Evolutionary conservation across 53 echinoderm and acorn worm species (phyloP).

Genomic region (Holothuria scabra): DNA sequence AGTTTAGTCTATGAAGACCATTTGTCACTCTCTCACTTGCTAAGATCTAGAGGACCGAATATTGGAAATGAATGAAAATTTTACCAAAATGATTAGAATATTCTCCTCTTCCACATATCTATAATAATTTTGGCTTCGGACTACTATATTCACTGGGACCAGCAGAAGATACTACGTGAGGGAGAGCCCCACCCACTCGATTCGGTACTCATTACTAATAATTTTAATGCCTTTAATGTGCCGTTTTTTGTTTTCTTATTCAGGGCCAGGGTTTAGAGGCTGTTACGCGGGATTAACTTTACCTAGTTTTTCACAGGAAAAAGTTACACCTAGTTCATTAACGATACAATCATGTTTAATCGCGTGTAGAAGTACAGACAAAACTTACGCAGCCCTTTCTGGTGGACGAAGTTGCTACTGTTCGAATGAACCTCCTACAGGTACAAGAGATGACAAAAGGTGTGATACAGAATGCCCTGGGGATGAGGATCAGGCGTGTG

Average conservation of each 20-base stretch:
- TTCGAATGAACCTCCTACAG: neutral
- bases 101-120: too few species aligned
- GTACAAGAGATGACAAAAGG: neutral
- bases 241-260: neutral
- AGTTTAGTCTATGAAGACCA: too few species aligned
- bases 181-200: too few species aligned
- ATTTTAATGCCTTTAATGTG: neutral
- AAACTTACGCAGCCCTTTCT: slow-evolving; percentile 10
- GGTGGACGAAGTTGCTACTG: slow-evolving; percentile 1
- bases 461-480: slow-evolving; percentile 1
- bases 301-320: neutral
- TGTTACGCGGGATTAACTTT: neutral
- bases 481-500: slow-evolving; percentile 7
- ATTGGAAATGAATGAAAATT: too few species aligned
- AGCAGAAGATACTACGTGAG: too few species aligned
- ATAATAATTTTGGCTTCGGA: too few species aligned
- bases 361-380: slow-evolving; percentile 1
- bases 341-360: slow-evolving; percentile 17
- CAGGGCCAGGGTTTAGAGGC: slow-evolving; percentile 21
- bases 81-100: too few species aligned
- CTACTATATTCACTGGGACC: too few species aligned
- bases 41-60: too few species aligned
- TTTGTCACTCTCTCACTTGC: too few species aligned
- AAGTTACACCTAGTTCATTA: neutral
- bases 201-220: neutral